Conservation (phyloP, 37 sponge, comb jelly and placozoan species). For the Axinella damicornis region DNA sequence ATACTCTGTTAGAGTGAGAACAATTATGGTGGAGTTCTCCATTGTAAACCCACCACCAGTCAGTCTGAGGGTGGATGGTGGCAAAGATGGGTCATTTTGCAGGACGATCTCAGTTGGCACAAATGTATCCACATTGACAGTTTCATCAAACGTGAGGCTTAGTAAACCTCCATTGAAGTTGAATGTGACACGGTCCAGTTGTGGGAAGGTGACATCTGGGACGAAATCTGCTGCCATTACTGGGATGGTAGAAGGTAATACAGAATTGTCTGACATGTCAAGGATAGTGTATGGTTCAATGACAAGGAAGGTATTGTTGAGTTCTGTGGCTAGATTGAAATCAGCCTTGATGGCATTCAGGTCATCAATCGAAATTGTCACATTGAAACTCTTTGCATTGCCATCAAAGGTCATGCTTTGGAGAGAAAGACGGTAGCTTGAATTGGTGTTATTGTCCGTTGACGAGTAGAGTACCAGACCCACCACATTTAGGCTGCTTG, state of each 20-base stretch:
- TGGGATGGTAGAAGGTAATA: slow-evolving; percentile 13
- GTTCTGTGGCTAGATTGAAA: slow-evolving; percentile 50
- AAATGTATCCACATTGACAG: slow-evolving; percentile 70
- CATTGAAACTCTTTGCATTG: slow-evolving; percentile 58
- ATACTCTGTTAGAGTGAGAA: slow-evolving; percentile 43
- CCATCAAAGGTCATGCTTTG: slow-evolving; percentile 36
- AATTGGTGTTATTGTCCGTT: slow-evolving; percentile 18
- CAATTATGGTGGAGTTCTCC: slow-evolving; percentile 54
- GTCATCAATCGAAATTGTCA: slow-evolving; percentile 69
- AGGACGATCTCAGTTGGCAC: slow-evolving; percentile 58
- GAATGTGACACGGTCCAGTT: slow-evolving; percentile 30
- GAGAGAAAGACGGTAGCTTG: slow-evolving; percentile 38
- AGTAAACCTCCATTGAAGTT: slow-evolving; percentile 76
- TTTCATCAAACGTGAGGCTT: slow-evolving; percentile 78
- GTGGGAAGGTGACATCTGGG: slow-evolving; percentile 65
- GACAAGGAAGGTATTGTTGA: slow-evolving; percentile 61
- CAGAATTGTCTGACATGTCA: slow-evolving; percentile 77
- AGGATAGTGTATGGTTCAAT: slow-evolving; percentile 49
- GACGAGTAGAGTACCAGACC: slow-evolving; percentile 56
- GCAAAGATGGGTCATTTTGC: slow-evolving; percentile 43
- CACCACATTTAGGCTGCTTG: slow-evolving; percentile 47
- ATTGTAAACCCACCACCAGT: slow-evolving; percentile 48
- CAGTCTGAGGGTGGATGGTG: slow-evolving; percentile 34
- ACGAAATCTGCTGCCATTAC: slow-evolving; percentile 27
- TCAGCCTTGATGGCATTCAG: slow-evolving; percentile 80